Base-by-base conservation (phyloP, 92 coral and sea anemone species). In the Ricordea florida region DNA sequence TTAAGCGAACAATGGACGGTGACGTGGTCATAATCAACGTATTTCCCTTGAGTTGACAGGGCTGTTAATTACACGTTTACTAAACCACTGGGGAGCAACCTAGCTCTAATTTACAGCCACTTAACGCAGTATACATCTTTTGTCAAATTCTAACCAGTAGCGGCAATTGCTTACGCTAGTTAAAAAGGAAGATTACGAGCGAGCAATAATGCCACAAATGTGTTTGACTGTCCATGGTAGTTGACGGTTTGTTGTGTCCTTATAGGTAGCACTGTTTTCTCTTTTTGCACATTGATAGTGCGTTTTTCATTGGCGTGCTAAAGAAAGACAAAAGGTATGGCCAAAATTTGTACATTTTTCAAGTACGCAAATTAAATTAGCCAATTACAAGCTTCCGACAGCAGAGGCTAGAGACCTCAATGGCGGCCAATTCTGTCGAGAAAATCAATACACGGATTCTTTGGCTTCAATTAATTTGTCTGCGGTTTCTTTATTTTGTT, bases 311-410 rank as follows among this genome's bases (percentile, higher is more conserved):
- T 21, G 38, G 21, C 30, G 66, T 41, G 28, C 51, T 51, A 36
- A 53, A 38, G 9, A 7, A 28, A 53, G n/a, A 70, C 65, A 70
- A 70, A 38, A 41, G 18, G 36, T 8, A n/a, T 3, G 31, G 27
- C 10, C 32, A 36, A 69, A 69, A 24, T 50, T 36, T 69, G 44
- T 69, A 69, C 76, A 69, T 37, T 36, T 36, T 40, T 68, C 25
- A 35, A 52, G 17, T 36, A 25, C 17, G 28, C n/a, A n/a, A 69
- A 69, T 69, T 69, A 50, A 51, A 52, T 36, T 23, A 50, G 32
- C 35, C 53, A 69, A 69, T 69, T 69, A 52, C 38, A 36, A 50
- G 76, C 76, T 70, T 41, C 14, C 50, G 15, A 40, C 29, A 3
- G 11, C 0, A 7, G 30, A 13, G 32, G 42, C 22, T 18, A 43